Conservation (phyloP, 2,888 invertebrate species). For the Drosophila atripex region DNA sequence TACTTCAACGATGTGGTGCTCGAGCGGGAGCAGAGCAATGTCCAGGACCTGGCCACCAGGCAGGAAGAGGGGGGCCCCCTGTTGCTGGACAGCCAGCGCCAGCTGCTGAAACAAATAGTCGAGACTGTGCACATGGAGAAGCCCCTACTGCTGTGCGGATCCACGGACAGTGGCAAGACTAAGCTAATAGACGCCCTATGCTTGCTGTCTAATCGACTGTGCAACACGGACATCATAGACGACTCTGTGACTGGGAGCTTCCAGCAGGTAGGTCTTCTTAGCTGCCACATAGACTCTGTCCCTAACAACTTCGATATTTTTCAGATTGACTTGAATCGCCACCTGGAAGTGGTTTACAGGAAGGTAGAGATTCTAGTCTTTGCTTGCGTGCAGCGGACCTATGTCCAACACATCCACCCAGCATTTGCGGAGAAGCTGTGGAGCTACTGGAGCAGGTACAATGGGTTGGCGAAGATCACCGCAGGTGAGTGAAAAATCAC, state of each 20-base stretch:
- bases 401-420: conserved; percentile 31
- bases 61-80: conserved; percentile 84
- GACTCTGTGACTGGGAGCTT: conserved; percentile 91
- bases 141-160: conserved; percentile 89
- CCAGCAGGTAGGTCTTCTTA: conserved; percentile 89
- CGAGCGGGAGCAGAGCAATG: conserved; percentile 82
- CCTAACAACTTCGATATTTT: not conserved
- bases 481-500: conserved; percentile 58
- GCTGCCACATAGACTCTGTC: not conserved
- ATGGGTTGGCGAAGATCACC: conserved; percentile 58
- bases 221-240: conserved; percentile 83
- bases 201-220: conserved; percentile 79
- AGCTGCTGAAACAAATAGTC: conserved; percentile 90
- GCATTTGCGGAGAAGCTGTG: conserved; percentile 60
- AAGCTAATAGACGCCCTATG: conserved; percentile 82
- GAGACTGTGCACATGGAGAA: conserved; percentile 96
- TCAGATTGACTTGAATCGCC: conserved; percentile 84
- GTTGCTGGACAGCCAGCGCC: conserved; percentile 86
- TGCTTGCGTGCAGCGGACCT: conserved; percentile 66
- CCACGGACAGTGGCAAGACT: conserved; percentile 83
- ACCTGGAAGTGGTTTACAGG: conserved; percentile 88
- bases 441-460: conserved; percentile 78
- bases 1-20: conserved; percentile 88
- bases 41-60: conserved; percentile 61
- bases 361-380: conserved; percentile 72